Percentiles rank a stretch among this genome's conserved stretches.
Evolutionary conservation across 2,888 invertebrate genomes (phyloP).

Genomic region (Sycophila texana): DNA sequence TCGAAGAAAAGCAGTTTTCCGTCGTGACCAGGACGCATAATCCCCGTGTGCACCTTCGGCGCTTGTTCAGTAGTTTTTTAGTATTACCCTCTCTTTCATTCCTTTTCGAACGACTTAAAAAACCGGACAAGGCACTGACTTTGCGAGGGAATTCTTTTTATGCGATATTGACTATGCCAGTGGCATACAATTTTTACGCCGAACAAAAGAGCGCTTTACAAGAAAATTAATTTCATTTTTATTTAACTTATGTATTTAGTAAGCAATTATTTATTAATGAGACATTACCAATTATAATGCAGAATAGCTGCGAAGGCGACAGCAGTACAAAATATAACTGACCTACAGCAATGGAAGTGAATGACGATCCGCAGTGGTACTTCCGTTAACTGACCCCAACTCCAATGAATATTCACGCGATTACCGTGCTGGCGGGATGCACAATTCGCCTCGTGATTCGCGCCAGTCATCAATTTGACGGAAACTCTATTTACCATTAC

Average conservation of each 20-base stretch:
- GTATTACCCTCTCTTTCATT: constrained; percentile 1
- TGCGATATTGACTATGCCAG: too few relatives aligned
- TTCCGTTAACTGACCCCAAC: constrained; percentile 70
- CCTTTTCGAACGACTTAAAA: background rate
- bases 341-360: constrained; percentile 67
- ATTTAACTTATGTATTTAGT: too few relatives aligned
- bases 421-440: constrained; percentile 52
- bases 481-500: background rate
- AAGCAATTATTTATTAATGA: too few relatives aligned
- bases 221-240: too few relatives aligned
- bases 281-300: too few relatives aligned
- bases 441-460: background rate
- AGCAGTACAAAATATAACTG: constrained; percentile 63
- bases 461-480: constrained; percentile 24
- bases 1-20: too few relatives aligned
- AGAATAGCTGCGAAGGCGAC: too few relatives aligned
- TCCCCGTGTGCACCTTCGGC: constrained; percentile 1
- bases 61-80: constrained; percentile 13
- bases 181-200: too few relatives aligned
- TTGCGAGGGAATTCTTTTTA: too few relatives aligned
- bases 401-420: constrained; percentile 69
- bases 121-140: too few relatives aligned
- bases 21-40: background rate
- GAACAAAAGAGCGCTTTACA: too few relatives aligned
- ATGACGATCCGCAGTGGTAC: constrained; percentile 63